These are phyloP conservation scores for Tetramorium bicarinatum DNA, from an alignment of 2,888 invertebrate genomes.

Conservation along the genomic window DNA sequence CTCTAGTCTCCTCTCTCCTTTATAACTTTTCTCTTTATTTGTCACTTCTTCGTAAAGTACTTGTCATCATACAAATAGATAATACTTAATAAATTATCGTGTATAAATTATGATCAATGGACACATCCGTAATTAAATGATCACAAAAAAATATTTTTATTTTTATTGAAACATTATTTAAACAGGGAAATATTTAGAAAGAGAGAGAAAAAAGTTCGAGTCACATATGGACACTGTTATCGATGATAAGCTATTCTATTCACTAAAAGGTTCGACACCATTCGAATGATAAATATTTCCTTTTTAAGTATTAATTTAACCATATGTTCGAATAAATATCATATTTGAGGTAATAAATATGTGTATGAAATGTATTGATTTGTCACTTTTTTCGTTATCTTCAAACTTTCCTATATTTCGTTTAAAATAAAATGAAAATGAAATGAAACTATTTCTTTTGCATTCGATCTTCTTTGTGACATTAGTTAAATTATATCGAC, in stretches of 20 bases:
- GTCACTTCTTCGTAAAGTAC: not conserved
- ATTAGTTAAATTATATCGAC: not conserved
- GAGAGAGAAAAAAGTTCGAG: not conserved
- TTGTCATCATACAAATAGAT: not conserved
- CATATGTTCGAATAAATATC: not conserved
- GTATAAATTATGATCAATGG: not conserved
- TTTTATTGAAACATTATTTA: not conserved
- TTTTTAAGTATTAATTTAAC: not conserved
- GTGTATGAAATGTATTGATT: not conserved
- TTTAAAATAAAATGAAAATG: too few relatives aligned
- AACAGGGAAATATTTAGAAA: not conserved
- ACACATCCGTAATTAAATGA: not conserved
- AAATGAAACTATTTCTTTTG: too few relatives aligned
- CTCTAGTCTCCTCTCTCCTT: not conserved
- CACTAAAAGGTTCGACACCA: not conserved
- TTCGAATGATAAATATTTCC: not conserved
- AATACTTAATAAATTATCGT: not conserved
- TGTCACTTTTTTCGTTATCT: not conserved
- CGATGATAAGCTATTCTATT: not conserved
- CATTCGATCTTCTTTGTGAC: not conserved
- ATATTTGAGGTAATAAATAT: not conserved
- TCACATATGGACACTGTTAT: not conserved
- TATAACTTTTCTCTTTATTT: not conserved
- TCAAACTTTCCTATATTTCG: not conserved
- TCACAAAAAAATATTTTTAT: not conserved